Evolutionary conservation across 2,888 invertebrate genomes (phyloP), one percentile per base, ranked within the genome.

Genomic region (Orthosia gothica): DNA sequence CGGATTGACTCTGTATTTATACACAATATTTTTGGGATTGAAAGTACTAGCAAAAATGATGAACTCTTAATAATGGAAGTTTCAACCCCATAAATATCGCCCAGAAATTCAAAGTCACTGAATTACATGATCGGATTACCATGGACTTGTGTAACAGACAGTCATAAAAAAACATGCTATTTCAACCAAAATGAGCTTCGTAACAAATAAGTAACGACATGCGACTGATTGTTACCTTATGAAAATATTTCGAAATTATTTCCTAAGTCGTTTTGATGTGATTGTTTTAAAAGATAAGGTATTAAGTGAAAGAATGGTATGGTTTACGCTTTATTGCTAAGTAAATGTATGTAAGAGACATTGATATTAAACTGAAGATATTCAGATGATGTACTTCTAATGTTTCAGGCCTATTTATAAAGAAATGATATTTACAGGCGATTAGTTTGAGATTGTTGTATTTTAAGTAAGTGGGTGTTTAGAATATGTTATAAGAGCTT

Each of bases 181-280:
- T 77, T 85, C 70, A 65, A 73, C 81, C 65, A 81, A 85, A 87
- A 88, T 85, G 93, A 93, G 91, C 92, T 93, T 93, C 80, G 81
- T 90, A 90, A 86, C 78, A 87, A 86, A 86, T 91, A 91, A 90
- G 87, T 87, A 79, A 84, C 80, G 83, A 88, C 70, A 84, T 83
- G 88, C 88, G 93, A 93, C 93, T 93, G 93, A 93, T 88, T 91
- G 89, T 92, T 90, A 89, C 88, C 82, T 76, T 84, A 81, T 84
- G 81, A 86, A 81, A 55, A 83, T 80, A 84, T 79, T 81, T 81
- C 83, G 76, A 84, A 79, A 83, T 87, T 88, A 88, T 88, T 88
- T 87, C 76, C n/a, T 83, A 86, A 84, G 87, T 81, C 82, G 77
- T 86, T 87, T 87, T 83, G 73, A 85, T 83, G 83, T 78, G 70